Base-by-base conservation (phyloP, 2,113 vertebrate species). In the Tonatia bakeri region DNA sequence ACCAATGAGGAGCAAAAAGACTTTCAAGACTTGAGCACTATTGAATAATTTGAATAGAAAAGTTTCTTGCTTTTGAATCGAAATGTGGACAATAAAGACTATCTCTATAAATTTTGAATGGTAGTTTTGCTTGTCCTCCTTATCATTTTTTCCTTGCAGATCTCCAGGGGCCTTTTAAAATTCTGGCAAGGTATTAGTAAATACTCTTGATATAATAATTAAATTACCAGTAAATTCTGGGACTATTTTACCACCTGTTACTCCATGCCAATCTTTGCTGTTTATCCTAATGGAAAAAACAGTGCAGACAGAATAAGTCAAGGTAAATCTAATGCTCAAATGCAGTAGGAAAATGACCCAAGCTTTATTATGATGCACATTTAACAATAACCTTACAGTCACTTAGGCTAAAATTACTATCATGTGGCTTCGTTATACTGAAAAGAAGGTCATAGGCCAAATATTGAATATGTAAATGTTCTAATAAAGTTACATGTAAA, bases 311-410 rank as follows among this genome's bases (percentile, higher is more conserved):
- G 28, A 93, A n/a, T 22, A 93, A 87, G 5, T 92, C 47, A 92
- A 91, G 47, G 14, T 76, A 91, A 76, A 56, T 96, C 56, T 94
- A 47, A 75, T 2, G 11, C 90, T 94, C 73, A 75, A 88, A 79
- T 70, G 26, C 26, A n/a, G 31, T 64, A 90, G 90, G 54, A 75
- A 96, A 91, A 83, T 79, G 26, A 33, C 69, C 50, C 28, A 54
- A 85, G 16, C 9, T 76, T 87, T 77, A 40, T 85, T 79, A 47
- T 65, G 50, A 61, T 67, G 17, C 3, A 61, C 12, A 5, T 64
- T 80, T 69, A 73, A 52, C 50, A 92, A 43, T 77, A 7, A 40
- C 10, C 13, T 90, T 75, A 77, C 4, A 72, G 75, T 54, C 50
- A 87, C 14, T 70, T 87, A 36, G 33, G 72, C 59, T 56, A n/a